Evolutionary conservation across 2,888 invertebrate species (phyloP).

Genomic region (Caenorhabditis wallacei): DNA sequence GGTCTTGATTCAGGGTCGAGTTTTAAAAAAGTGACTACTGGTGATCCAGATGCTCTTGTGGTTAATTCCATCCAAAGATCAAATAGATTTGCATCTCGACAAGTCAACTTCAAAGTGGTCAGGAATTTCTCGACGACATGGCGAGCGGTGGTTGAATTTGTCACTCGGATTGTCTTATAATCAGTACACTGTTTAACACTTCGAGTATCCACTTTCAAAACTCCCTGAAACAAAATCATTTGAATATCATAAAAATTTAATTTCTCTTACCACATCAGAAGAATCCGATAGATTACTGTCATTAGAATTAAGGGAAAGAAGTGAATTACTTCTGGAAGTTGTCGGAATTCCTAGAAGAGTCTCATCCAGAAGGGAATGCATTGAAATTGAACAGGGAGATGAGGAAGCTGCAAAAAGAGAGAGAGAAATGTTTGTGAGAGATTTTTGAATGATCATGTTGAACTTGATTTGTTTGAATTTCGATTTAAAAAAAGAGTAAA

Average conservation of each 20-base stretch:
- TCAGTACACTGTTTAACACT: slow-evolving; percentile 94
- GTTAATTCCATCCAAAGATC: slow-evolving; percentile 90
- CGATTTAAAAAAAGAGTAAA: not conserved
- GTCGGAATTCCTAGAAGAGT: slow-evolving; percentile 65
- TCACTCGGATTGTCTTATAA: slow-evolving; percentile 94
- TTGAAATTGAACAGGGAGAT: slow-evolving; percentile 59
- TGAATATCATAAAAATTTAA: not conserved
- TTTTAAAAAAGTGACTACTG: slow-evolving; percentile 63
- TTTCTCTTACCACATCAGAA: slow-evolving; percentile 51
- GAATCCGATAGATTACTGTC: slow-evolving; percentile 72
- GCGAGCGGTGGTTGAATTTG: slow-evolving; percentile 90
- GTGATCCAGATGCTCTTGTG: slow-evolving; percentile 61
- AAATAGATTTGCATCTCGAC: slow-evolving; percentile 91
- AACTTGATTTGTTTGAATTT: slow-evolving; percentile 15
- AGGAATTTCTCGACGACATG: slow-evolving; percentile 91
- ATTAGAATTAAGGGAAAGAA: slow-evolving; percentile 76
- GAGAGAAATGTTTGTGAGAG: not conserved
- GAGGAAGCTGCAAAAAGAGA: slow-evolving; percentile 42
- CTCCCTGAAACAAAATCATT: slow-evolving; percentile 87
- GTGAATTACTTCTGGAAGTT: slow-evolving; percentile 72
- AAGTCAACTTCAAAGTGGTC: slow-evolving; percentile 87
- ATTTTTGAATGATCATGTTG: slow-evolving; percentile 21
- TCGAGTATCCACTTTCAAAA: slow-evolving; percentile 93
- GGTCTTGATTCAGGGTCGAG: slow-evolving; percentile 93
- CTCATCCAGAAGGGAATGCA: slow-evolving; percentile 64